Evolutionary conservation across 2,113 vertebrate genomes (phyloP).

Genomic region (Laticauda laticaudata): DNA sequence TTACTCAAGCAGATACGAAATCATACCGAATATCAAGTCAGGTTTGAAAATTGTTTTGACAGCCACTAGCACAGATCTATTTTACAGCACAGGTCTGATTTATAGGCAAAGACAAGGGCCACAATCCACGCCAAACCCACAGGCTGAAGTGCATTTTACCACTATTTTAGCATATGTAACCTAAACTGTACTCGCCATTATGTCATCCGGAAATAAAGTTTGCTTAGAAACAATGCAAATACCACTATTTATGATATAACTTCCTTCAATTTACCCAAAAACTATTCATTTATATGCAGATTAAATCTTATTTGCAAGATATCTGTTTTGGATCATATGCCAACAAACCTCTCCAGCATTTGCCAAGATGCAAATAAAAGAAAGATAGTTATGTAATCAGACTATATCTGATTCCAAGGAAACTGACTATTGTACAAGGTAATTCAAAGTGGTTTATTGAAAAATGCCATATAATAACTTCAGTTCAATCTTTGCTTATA

Average conservation of each 20-base stretch:
- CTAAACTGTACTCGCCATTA: neutral
- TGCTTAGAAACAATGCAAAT: constrained; percentile 1
- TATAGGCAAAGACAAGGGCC: constrained; percentile 34
- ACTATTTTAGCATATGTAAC: neutral
- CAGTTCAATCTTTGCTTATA: neutral
- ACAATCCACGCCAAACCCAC: neutral
- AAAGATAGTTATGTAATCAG: neutral
- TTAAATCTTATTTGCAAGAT: constrained; percentile 1
- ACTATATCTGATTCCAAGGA: constrained; percentile 10
- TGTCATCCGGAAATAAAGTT: constrained; percentile 17
- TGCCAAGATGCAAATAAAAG: neutral
- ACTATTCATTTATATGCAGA: constrained; percentile 11
- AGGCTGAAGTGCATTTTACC: neutral
- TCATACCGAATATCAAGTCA: constrained; percentile 58
- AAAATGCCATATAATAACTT: neutral
- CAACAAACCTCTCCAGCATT: neutral
- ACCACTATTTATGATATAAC: constrained; percentile 6
- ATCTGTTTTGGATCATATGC: neutral
- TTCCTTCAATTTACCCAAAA: constrained; percentile 23
- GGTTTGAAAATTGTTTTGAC: constrained; percentile 72
- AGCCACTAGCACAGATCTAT: constrained; percentile 55
- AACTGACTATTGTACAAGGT: neutral
- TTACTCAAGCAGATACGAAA: constrained; percentile 59
- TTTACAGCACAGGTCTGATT: constrained; percentile 53
- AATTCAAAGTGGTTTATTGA: constrained; percentile 32